Evolutionary conservation across 2,888 invertebrate species (phyloP), one percentile per base, ranked within the genome.

Genomic region (Perithous albicinctus): DNA sequence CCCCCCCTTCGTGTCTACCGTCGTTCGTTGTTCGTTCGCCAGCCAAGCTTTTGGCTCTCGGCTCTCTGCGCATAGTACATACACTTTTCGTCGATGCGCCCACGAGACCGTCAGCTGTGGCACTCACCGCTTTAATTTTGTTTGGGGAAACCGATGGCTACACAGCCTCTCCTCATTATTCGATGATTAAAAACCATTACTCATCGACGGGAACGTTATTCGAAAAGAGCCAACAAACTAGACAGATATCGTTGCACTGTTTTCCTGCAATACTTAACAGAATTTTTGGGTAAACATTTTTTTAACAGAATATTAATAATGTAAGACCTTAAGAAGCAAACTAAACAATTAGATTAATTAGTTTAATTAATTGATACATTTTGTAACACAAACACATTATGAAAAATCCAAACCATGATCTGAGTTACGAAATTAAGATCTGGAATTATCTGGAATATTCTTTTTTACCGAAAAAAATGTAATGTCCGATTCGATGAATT

Each of bases 181-280:
- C 83, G 82, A 85, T 85, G 80, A 85, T 84, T 85, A 84, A 85
- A 85, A 84, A 84, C 84, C 82, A 85, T 85, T 82, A 84, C 80
- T 84, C 85, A 85, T 84, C 85, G 83, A 69, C 77, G 51, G 32
- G 70, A 75, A 59, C 32, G 32, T 73, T 66, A 48, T 75, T 78
- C 70, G 41, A 78, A 74, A 67, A 63, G n/a, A n/a, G 73, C 43
- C 15, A 8, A 20, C 35, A 15, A 43, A 29, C 3, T 18, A 10
- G 20, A 51, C n/a, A 15, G 12, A 23, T 2, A 15, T 15, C 4
- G 3, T 29, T 29, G 5, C 29, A 2, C 5, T 29, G 29, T 29
- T 29, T 29, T 4, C 29, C 29, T n/a, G n/a, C n/a, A n/a, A n/a
- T n/a, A n/a, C n/a, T n/a, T n/a, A n/a, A n/a, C n/a, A n/a, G n/a